Conservation (phyloP, 2,797 vertebrate genomes). For the Echeneis naucrates region DNA sequence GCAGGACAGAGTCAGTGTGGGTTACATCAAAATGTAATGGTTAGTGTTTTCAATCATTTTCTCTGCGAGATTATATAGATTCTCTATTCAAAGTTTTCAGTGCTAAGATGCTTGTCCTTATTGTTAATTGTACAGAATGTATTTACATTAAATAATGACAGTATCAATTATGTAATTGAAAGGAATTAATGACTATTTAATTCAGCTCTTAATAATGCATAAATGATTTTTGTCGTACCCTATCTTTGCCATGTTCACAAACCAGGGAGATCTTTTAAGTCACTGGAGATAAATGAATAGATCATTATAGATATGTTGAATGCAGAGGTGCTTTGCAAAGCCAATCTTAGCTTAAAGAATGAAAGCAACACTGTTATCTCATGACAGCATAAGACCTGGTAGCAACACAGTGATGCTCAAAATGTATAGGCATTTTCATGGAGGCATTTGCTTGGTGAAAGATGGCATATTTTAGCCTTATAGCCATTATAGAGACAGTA, state of each 20-base stretch:
- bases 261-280: not conserved
- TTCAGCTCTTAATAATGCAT: slow-evolving; percentile 21
- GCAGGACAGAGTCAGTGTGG: slow-evolving; percentile 41
- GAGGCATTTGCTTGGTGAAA: slow-evolving; percentile 46
- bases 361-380: slow-evolving; percentile 9
- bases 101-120: slow-evolving; percentile 48
- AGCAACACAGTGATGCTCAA: slow-evolving; percentile 19
- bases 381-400: not conserved
- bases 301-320: too few species aligned
- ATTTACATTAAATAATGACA: slow-evolving; percentile 33
- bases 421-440: slow-evolving; percentile 27
- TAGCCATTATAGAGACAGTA: slow-evolving; percentile 26
- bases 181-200: slow-evolving; percentile 48
- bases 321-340: too few species aligned
- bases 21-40: slow-evolving; percentile 63
- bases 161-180: slow-evolving; percentile 33
- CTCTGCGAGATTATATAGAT: slow-evolving; percentile 48
- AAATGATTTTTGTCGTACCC: not conserved
- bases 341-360: too few species aligned
- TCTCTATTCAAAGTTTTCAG: slow-evolving; percentile 4
- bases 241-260: slow-evolving; percentile 8
- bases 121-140: slow-evolving; percentile 31
- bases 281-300: too few species aligned
- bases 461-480: slow-evolving; percentile 24
- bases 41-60: slow-evolving; percentile 42